Conservation (phyloP, 2,888 invertebrate species). For the Acholoe squamosa region DNA sequence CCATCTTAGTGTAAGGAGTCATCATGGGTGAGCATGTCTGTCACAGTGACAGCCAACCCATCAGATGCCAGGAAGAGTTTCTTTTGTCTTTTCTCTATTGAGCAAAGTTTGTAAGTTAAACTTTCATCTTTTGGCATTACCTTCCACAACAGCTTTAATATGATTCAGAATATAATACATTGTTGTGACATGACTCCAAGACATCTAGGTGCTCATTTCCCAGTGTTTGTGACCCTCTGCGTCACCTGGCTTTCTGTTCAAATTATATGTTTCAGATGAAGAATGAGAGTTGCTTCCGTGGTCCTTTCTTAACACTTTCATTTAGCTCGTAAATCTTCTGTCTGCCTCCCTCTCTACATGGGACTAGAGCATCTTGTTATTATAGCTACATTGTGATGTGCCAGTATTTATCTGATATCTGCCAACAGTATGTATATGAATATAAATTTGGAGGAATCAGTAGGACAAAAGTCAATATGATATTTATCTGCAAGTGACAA, state of each 20-base stretch:
- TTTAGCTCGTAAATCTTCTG: neutral
- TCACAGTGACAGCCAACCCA: slow-evolving; percentile 16
- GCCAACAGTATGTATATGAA: no score
- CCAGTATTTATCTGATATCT: no score
- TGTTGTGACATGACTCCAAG: neutral
- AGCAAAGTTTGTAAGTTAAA: neutral
- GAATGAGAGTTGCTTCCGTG: slow-evolving; percentile 22
- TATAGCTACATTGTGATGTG: no score
- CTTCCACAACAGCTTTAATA: neutral
- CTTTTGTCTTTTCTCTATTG: neutral
- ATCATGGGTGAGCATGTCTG: slow-evolving; percentile 39
- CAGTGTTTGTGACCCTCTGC: neutral
- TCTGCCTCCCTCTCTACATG: no score
- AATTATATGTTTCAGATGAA: slow-evolving; percentile 3
- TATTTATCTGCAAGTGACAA: no score
- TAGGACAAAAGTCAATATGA: no score
- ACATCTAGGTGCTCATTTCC: neutral
- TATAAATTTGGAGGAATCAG: no score
- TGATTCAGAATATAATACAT: neutral
- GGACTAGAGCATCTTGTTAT: no score
- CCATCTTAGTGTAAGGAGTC: slow-evolving; percentile 64
- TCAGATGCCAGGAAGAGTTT: slow-evolving; percentile 36
- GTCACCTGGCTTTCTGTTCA: neutral
- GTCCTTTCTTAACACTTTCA: neutral
- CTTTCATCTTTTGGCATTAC: neutral